Evolutionary conservation across 1,140 invertebrate genomes (phyloP).

Genomic region (Papilio aristodemus): DNA sequence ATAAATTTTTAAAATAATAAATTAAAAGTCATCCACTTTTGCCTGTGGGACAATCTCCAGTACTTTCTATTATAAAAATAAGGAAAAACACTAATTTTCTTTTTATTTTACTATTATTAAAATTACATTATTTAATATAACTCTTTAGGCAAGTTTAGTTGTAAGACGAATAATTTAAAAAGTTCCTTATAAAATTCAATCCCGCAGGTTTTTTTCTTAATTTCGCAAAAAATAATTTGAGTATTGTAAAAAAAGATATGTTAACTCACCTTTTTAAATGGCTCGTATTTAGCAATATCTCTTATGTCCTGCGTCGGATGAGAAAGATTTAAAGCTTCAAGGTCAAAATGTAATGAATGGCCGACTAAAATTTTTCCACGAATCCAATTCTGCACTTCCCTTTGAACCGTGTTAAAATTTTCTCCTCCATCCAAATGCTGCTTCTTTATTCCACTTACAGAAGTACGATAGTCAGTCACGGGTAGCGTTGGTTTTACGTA

Average conservation of each 20-base stretch:
- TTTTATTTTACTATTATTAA: neutral
- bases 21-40: too few relatives aligned
- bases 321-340: conserved; percentile 23
- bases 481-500: conserved; percentile 37
- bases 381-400: conserved; percentile 23
- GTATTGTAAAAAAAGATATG: too few relatives aligned
- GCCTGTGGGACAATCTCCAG: too few relatives aligned
- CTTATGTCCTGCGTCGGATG: conserved; percentile 27
- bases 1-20: neutral
- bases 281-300: conserved; percentile 36
- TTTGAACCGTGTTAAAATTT: conserved; percentile 27
- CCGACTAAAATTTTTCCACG: conserved; percentile 35
- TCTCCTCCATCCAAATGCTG: conserved; percentile 25
- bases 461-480: conserved; percentile 37
- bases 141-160: too few relatives aligned
- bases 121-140: neutral
- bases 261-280: conserved; percentile 29
- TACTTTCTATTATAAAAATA: too few relatives aligned
- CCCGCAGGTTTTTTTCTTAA: too few relatives aligned
- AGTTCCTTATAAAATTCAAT: too few relatives aligned
- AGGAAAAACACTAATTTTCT: neutral
- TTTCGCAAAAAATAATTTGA: too few relatives aligned
- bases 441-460: conserved; percentile 31
- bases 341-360: conserved; percentile 37
- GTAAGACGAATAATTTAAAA: too few relatives aligned